Conservation (phyloP, 2,113 vertebrate species). For the Hippopotamus amphibius region DNA sequence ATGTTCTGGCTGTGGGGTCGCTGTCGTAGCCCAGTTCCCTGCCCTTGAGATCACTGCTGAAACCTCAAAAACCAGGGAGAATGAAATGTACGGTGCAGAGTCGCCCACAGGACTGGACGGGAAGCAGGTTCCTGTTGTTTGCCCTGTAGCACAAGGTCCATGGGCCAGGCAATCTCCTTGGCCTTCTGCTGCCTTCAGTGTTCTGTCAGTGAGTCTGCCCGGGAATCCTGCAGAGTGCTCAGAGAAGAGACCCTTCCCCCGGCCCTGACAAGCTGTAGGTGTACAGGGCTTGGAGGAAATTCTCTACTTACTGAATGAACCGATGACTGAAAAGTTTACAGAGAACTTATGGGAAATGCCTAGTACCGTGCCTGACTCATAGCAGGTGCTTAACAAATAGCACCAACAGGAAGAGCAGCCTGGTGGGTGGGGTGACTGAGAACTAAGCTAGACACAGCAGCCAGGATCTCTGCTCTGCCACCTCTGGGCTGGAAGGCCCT, state of each 20-base stretch:
- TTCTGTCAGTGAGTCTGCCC: fast-evolving
- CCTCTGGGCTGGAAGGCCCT: neutral
- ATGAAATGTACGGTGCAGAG: fast-evolving
- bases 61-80: neutral
- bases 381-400: neutral
- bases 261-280: neutral
- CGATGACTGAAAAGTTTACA: neutral
- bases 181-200: fast-evolving
- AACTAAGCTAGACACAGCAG: neutral
- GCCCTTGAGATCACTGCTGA: neutral
- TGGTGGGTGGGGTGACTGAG: fast-evolving
- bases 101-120: fast-evolving
- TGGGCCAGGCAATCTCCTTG: fast-evolving
- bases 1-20: no score
- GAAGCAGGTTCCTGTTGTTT: no score
- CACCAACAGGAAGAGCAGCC: fast-evolving
- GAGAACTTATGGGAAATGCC: neutral
- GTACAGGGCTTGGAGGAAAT: neutral
- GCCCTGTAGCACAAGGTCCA: fast-evolving
- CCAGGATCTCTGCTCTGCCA: neutral
- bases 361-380: neutral
- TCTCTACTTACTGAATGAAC: neutral
- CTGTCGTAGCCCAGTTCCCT: fast-evolving
- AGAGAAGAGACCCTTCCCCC: neutral
- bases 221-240: fast-evolving